These are phyloP conservation scores for Drosophila anceps DNA, from an alignment of 2,888 invertebrate genomes.

Conservation along the genomic window DNA sequence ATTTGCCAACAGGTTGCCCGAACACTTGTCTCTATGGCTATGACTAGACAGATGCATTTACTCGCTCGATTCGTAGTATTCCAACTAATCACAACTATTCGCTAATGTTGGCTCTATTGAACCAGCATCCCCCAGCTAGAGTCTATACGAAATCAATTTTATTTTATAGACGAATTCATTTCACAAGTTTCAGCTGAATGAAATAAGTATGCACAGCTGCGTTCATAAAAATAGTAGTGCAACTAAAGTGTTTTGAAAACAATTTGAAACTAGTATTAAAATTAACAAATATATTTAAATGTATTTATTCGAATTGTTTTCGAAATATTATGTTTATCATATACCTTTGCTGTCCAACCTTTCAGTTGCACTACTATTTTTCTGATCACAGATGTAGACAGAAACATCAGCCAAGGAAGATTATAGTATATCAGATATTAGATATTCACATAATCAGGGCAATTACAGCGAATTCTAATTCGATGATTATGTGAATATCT, in stretches of 20 bases:
- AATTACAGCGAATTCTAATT: too few relatives aligned
- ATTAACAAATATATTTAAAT: too few relatives aligned
- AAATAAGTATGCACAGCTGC: too few relatives aligned
- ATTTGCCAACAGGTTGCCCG: conserved; percentile 38
- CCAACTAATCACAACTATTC: conserved; percentile 7
- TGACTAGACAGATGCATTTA: not conserved
- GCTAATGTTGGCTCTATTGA: not conserved
- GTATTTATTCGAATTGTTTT: too few relatives aligned
- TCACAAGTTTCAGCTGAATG: not conserved
- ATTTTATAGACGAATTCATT: not conserved
- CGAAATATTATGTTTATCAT: too few relatives aligned
- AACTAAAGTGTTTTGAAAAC: too few relatives aligned
- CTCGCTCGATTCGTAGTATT: conserved; percentile 20
- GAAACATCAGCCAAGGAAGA: not conserved
- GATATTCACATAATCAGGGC: not conserved
- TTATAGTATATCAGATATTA: not conserved
- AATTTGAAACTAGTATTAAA: too few relatives aligned
- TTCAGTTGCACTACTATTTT: too few relatives aligned
- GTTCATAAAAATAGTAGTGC: too few relatives aligned
- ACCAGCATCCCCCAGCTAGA: not conserved
- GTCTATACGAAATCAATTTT: not conserved
- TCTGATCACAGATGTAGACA: too few relatives aligned
- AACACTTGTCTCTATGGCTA: conserved; percentile 7
- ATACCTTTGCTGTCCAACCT: too few relatives aligned
- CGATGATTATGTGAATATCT: not conserved